phyloP scores from a whole-genome alignment of 2,113 vertebrate species.

The Hippolais icterina region DNA sequence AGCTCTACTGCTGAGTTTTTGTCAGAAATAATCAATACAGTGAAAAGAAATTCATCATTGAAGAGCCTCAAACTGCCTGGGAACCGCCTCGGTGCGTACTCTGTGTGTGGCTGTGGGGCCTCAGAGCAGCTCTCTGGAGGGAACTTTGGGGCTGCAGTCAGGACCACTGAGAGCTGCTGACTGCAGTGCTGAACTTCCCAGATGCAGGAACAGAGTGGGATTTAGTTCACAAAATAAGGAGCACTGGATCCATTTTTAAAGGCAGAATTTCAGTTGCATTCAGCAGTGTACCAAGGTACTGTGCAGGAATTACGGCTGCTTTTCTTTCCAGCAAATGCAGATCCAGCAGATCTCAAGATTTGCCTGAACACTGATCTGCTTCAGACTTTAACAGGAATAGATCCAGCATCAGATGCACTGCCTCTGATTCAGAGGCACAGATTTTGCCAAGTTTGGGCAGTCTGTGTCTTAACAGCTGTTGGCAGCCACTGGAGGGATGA shows the following conservation, averaged over 20 bases:
- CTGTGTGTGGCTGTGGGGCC: not conserved
- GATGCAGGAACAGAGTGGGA: not conserved
- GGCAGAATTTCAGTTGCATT: not conserved
- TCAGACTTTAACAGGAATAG: not conserved
- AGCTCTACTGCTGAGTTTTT: conserved; percentile 78
- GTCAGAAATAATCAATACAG: conserved; percentile 76
- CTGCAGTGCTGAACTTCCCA: not conserved
- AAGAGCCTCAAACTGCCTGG: conserved; percentile 84
- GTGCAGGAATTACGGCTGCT: rapidly evolving
- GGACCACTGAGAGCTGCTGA: not conserved
- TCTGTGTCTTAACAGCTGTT: not conserved
- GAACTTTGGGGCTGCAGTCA: not conserved
- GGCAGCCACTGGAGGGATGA: not conserved
- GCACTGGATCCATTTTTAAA: not conserved
- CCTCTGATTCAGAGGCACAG: not conserved
- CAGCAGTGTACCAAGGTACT: not conserved
- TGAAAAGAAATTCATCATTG: conserved; percentile 80
- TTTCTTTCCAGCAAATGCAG: not conserved
- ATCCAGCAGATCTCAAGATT: not conserved
- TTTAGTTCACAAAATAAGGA: not conserved
- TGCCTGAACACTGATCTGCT: not conserved
- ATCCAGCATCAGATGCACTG: not conserved
- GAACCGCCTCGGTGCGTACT: conserved; percentile 86
- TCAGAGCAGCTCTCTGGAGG: not conserved
- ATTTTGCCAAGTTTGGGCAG: not conserved